Percentiles rank a stretch among this genome's conserved stretches.
Evolutionary conservation across 1,140 invertebrate genomes (phyloP).

Genomic region (Lysiphlebus fabarum): DNA sequence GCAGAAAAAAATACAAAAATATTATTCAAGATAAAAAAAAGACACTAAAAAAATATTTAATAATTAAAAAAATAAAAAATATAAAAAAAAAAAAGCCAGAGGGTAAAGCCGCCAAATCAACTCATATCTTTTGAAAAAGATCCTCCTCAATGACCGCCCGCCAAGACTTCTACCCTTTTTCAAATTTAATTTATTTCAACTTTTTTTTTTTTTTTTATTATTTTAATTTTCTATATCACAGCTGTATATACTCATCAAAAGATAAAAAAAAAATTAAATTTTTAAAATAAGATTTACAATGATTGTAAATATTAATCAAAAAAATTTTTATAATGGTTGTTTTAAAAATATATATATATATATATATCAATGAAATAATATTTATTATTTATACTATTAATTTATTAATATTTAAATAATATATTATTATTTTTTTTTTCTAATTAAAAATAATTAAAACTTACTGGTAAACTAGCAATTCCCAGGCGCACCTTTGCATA

Average conservation of each 20-base stretch:
- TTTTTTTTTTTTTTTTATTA: too few relatives aligned
- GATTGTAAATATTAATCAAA: conserved; percentile 13
- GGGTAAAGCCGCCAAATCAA: too few relatives aligned
- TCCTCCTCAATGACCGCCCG: conserved; percentile 35
- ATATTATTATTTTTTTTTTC: too few relatives aligned
- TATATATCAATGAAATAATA: conserved; percentile 1
- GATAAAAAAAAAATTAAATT: too few relatives aligned
- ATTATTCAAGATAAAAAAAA: neutral
- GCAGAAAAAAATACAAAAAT: conserved; percentile 21
- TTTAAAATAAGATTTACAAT: conserved; percentile 4
- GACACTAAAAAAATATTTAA: conserved; percentile 1
- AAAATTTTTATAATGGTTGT: neutral
- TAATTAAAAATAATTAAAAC: conserved; percentile 34
- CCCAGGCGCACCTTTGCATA: conserved; percentile 55
- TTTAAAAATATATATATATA: conserved; percentile 2
- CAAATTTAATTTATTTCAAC: too few relatives aligned
- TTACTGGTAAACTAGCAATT: conserved; percentile 51
- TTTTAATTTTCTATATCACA: too few relatives aligned
- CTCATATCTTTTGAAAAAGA: neutral
- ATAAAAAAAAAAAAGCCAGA: too few relatives aligned
- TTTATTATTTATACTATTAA: too few relatives aligned
- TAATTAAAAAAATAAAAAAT: too few relatives aligned
- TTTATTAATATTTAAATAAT: too few relatives aligned
- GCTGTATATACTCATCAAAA: too few relatives aligned
- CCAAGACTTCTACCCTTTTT: conserved; percentile 14